Percentiles rank a stretch among this genome's conserved stretches.
Evolutionary conservation across 1,140 invertebrate genomes (phyloP).

Genomic region (Heliconius himera): DNA sequence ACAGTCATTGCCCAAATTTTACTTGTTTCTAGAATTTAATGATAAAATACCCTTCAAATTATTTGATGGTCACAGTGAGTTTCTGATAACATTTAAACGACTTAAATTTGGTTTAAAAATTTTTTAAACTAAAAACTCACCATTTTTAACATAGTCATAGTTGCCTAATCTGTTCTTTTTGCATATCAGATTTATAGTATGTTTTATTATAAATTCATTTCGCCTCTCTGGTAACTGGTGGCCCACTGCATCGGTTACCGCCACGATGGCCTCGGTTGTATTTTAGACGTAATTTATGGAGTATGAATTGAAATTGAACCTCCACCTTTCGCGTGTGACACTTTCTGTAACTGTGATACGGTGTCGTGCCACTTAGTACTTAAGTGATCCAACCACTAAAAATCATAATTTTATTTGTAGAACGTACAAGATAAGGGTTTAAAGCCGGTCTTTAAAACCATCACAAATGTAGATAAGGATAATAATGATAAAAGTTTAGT

Average conservation of each 20-base stretch:
- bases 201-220: no score
- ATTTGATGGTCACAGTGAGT: background rate
- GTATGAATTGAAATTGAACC: no score
- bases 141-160: no score
- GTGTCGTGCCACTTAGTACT: background rate
- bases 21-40: constrained; percentile 3
- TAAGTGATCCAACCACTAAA: background rate
- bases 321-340: background rate
- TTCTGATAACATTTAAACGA: background rate
- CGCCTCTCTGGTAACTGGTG: no score
- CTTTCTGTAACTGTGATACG: no score
- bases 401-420: background rate
- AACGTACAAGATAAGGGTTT: background rate
- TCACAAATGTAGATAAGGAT: constrained; percentile 14
- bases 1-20: background rate
- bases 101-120: background rate
- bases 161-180: no score
- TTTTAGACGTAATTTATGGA: no score
- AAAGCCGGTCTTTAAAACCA: constrained; percentile 4
- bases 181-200: no score
- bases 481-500: constrained; percentile 14
- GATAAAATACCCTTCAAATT: background rate
- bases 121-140: background rate
- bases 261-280: no score
- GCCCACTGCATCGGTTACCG: no score